Base-by-base conservation (phyloP, 1,140 invertebrate species). In the Prorops nasuta region DNA sequence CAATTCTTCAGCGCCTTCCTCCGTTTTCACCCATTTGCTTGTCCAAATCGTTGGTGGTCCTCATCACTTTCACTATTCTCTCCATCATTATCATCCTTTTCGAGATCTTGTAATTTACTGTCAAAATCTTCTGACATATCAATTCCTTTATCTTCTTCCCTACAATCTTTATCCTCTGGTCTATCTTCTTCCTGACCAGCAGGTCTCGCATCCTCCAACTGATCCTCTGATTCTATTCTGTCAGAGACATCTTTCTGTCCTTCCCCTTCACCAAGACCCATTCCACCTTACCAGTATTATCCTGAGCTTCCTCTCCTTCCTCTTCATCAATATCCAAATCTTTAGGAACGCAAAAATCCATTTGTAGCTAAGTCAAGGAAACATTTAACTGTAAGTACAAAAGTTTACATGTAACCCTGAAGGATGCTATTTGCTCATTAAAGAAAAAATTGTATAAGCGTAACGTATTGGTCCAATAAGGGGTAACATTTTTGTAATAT, bases 201-300 rank as follows among this genome's bases (percentile, higher is more conserved):
- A 39, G 85, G 83, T 65, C 86, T 83, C 0, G 92, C 87, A 60
- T 94, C 93, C 51, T 98, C 94, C 18, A 98, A 71, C 74, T 98
- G 96, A 80, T 98, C 96, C 80, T 98, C 89, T 41, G 81, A 89
- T 72, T 98, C 93, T 24, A 98, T 92, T 67, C 84, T 81, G 44
- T 98, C 94, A n/a, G 94, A 98, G 3, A 98, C 92, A 79, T 99
- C 96, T 65, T 92, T 94, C 50, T 90, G 83, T 8, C 94, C 95
- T 60, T 96, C 89, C 0, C 95, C 95, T 56, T 98, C 94, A 1
- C 92, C 93, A 2, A 98, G 76, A 0, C 95, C 96, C 72, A 88
- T 84, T 9, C 89, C 90, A 44, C 86, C 83, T 58, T 69, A 2
- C 62, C 52, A 15, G 38, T 37, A 8, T 54, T 53, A 0, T 80